Percentiles rank a stretch among this genome's conserved stretches.
phyloP scores from a whole-genome alignment of 2,797 vertebrate genomes.

The Diceros bicornis region DNA sequence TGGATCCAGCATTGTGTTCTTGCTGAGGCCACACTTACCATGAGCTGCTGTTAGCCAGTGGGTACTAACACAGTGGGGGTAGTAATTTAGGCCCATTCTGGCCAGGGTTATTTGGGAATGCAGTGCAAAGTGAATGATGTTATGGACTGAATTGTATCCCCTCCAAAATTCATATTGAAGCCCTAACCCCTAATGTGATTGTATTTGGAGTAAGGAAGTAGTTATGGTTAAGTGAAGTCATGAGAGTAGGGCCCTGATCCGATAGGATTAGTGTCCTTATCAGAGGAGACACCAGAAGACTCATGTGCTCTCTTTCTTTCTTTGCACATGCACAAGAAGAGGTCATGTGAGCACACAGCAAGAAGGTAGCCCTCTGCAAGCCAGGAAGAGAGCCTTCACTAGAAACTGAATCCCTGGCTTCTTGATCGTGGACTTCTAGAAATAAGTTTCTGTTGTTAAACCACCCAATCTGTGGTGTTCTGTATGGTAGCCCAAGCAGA shows the following conservation, averaged over 20 bases:
- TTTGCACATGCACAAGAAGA: neutral
- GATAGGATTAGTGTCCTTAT: neutral
- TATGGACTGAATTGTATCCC: neutral
- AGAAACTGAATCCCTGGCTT: neutral
- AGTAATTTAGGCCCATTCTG: neutral
- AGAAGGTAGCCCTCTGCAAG: neutral
- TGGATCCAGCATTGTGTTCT: neutral
- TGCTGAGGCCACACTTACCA: neutral
- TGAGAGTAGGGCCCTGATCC: neutral
- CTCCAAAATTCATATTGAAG: neutral
- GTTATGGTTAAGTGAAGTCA: neutral
- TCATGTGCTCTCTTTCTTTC: neutral
- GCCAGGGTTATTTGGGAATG: neutral
- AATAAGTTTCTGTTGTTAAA: slow-evolving; percentile 45
- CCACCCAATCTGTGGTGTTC: neutral
- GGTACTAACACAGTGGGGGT: neutral
- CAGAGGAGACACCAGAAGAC: neutral
- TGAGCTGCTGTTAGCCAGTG: neutral
- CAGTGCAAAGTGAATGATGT: neutral
- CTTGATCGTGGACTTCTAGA: neutral
- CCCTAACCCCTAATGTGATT: neutral
- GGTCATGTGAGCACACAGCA: neutral
- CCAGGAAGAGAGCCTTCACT: neutral
- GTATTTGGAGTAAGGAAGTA: neutral
- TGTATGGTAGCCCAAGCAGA: neutral